Evolutionary conservation across 2,888 invertebrate species (phyloP).

Genomic region (Luffia ferchaultella): DNA sequence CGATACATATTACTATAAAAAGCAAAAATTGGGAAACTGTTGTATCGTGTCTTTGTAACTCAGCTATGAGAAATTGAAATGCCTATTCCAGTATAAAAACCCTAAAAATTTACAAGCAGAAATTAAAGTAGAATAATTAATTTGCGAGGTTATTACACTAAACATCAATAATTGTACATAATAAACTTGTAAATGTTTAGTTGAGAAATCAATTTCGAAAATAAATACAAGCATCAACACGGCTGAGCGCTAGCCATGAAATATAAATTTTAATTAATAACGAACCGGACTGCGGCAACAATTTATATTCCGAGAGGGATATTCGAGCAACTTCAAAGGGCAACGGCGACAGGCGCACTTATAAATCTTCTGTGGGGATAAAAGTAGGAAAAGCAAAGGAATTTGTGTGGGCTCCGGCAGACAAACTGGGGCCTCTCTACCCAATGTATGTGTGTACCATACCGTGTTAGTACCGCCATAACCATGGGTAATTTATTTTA

Average conservation of each 20-base stretch:
- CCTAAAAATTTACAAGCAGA: no score
- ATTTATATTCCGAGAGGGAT: slow-evolving; percentile 39
- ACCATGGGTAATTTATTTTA: no score
- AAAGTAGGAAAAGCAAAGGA: slow-evolving; percentile 29
- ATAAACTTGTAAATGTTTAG: neutral
- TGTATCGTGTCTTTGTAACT: no score
- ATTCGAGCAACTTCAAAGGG: slow-evolving; percentile 53
- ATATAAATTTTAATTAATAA: slow-evolving; percentile 49
- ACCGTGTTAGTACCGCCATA: no score
- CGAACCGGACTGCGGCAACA: slow-evolving; percentile 37
- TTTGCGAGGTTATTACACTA: no score
- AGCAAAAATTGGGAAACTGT: no score
- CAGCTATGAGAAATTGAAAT: no score
- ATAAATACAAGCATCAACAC: neutral
- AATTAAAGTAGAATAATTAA: no score
- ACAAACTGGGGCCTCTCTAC: neutral
- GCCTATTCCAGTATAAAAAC: no score
- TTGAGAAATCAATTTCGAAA: neutral
- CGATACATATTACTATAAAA: no score
- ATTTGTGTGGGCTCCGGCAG: neutral
- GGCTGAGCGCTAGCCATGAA: neutral
- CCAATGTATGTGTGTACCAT: no score
- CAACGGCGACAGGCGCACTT: slow-evolving; percentile 47
- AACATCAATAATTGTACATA: neutral
- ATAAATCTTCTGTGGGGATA: slow-evolving; percentile 51